Percentiles rank a stretch among this genome's conserved stretches.
Evolutionary conservation across 2,113 vertebrate genomes (phyloP).

Genomic region (Salvelinus fontinalis): DNA sequence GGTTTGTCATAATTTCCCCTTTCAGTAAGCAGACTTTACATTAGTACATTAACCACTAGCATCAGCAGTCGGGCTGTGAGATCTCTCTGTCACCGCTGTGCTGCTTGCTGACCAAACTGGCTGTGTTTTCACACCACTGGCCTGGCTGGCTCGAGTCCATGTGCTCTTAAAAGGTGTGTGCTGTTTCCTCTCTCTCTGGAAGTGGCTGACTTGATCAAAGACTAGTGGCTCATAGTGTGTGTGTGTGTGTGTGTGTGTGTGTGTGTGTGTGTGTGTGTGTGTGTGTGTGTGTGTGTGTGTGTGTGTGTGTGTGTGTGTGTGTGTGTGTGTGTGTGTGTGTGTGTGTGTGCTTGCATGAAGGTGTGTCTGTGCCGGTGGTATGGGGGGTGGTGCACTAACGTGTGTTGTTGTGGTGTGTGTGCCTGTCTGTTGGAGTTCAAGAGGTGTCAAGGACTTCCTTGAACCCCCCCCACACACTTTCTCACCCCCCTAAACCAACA

Average conservation of each 20-base stretch:
- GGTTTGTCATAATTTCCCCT: background rate
- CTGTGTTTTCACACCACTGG: constrained; percentile 38
- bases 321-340: constrained; percentile 2
- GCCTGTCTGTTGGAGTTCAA: too few relatives aligned
- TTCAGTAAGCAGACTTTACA: background rate
- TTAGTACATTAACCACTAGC: background rate
- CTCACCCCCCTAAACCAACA: background rate
- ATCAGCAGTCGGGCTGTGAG: background rate
- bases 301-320: background rate
- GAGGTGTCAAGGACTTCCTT: too few relatives aligned
- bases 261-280: constrained; percentile 7
- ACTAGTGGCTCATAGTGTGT: background rate
- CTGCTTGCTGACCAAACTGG: constrained; percentile 10
- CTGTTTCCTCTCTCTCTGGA: constrained; percentile 9
- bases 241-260: background rate
- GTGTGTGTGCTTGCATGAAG: background rate
- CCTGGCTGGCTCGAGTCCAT: constrained; percentile 39
- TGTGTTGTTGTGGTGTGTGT: too few relatives aligned
- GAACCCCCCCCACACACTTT: background rate
- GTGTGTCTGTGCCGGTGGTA: background rate
- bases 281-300: constrained; percentile 3
- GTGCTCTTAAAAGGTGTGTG: constrained; percentile 20
- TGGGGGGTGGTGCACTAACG: too few relatives aligned
- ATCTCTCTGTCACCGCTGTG: constrained; percentile 3
- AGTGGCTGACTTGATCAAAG: constrained; percentile 7